Base-by-base conservation (phyloP, 2,888 invertebrate genomes). In the Epiblema foenella region DNA sequence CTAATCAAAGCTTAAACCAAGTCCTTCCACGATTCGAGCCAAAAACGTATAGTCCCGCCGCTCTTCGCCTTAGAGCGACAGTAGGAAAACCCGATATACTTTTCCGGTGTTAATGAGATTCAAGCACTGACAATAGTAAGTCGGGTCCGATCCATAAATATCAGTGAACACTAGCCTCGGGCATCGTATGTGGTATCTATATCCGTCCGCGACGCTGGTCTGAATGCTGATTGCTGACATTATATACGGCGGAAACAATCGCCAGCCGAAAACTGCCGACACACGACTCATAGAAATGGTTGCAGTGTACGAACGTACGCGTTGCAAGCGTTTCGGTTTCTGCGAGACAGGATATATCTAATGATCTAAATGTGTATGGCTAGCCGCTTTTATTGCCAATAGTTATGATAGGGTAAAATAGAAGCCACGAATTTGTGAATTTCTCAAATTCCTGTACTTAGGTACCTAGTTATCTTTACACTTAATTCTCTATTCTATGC, bases 81-180 rank as follows among this genome's bases (percentile, higher is more conserved):
- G 42, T 56, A 71, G 62, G 67, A 67, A 62, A 57, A 67, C 56
- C 29, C 33, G 12, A 33, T 52, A 37, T 49, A 65, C 37, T 66
- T 70, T 71, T 67, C 67, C 66, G 49, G 66, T 71, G 66, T 66
- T 65, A 70, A 70, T 71, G 66, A 66, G 65, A 65, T 66, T 66
- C 70, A 46, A 60, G 46, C 66, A 67, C 37, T 71, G 67, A 67
- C 67, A 67, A 67, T 62, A 66, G 66, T 67, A 57, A 67, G 67
- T 67, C 62, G 67, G 71, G 70, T 67, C 51, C 62, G 67, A 57
- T 62, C 71, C 71, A 71, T 71, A 71, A 71, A 71, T 71, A 71
- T 71, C 71, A 24, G 71, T 39, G 71, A 67, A 67, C 49, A 66
- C 67, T 51, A 71, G 71, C 71, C 71, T 71, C 71, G 71, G 66